Conservation (phyloP, 2,888 invertebrate genomes). For the Rhamphomyia laevipes region DNA sequence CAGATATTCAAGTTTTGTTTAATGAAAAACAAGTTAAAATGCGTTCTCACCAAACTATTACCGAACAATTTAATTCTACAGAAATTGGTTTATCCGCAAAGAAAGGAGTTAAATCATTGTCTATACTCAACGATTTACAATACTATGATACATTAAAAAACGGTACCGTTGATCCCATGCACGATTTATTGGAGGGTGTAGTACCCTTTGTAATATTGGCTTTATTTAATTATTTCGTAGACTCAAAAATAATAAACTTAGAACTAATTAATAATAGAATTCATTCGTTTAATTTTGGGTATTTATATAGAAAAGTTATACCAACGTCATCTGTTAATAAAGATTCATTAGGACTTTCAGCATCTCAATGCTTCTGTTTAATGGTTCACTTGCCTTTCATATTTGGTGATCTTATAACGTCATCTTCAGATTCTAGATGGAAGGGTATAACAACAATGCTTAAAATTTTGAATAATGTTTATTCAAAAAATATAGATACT, state of each 20-base stretch:
- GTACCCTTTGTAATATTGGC: constrained; percentile 5
- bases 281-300: constrained; percentile 9
- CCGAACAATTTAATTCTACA: background rate
- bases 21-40: constrained; percentile 4
- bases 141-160: constrained; percentile 7
- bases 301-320: constrained; percentile 3
- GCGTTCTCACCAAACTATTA: background rate
- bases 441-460: constrained; percentile 1
- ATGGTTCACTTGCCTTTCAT: constrained; percentile 9
- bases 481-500: background rate
- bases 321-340: constrained; percentile 4
- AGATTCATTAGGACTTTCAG: constrained; percentile 7
- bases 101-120: constrained; percentile 5
- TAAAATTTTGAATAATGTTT: constrained; percentile 5
- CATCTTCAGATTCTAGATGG: background rate
- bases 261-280: constrained; percentile 10
- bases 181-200: constrained; percentile 11
- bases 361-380: constrained; percentile 7
- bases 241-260: constrained; percentile 3
- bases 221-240: constrained; percentile 6
- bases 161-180: constrained; percentile 11
- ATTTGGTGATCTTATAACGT: constrained; percentile 7
- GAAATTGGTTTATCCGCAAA: background rate
- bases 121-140: constrained; percentile 6
- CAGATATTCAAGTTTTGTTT: constrained; percentile 7